Base-by-base conservation (phyloP, 2,797 vertebrate genomes). In the Molossus alvarezi region DNA sequence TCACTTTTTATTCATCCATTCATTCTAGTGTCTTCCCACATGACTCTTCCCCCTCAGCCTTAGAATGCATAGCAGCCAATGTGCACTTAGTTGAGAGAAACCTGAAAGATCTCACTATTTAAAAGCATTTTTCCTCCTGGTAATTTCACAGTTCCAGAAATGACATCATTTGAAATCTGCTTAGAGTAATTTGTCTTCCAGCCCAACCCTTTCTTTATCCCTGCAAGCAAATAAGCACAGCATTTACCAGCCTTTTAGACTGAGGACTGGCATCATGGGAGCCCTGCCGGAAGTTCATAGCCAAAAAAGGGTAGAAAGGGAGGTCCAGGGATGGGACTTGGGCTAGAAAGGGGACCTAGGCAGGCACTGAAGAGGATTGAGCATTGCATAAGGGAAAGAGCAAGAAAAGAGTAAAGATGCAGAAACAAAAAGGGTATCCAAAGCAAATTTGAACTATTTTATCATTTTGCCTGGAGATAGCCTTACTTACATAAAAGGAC, bases 111-210 rank as follows among this genome's bases (percentile, higher is more conserved):
- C 64, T 90, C 62, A 82, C 9, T 48, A 77, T 81, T 94, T 79
- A 51, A 93, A 90, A 90, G 13, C 13, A 65, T 60, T 75, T 88
- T 72, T 79, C 60, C 37, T 62, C 69, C 48, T 77, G 48, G 77
- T 77, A 29, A 91, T 41, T 83, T 72, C 37, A 67, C 37, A 80
- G n/a, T 82, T 75, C 23, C 55, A 88, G 60, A 88, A 88, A 86
- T 82, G 3, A n/a, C 82, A 69, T 85, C 69, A 37, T 73, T 94
- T 94, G 82, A 92, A 88, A 89, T 62, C 83, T 48, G 25, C 65
- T 79, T 90, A 33, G 48, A 88, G 33, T 79, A 23, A 57, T 81
- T 77, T 87, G 67, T 76, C 89, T 83, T 85, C 77, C 25, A 65
- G 11, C 15, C 5, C 41, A 57, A 45, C 20, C 23, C 51, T 21